Evolutionary conservation across 2,797 vertebrate species (phyloP), one percentile per base, ranked within the genome.

Genomic region (Pelobates cultripes): DNA sequence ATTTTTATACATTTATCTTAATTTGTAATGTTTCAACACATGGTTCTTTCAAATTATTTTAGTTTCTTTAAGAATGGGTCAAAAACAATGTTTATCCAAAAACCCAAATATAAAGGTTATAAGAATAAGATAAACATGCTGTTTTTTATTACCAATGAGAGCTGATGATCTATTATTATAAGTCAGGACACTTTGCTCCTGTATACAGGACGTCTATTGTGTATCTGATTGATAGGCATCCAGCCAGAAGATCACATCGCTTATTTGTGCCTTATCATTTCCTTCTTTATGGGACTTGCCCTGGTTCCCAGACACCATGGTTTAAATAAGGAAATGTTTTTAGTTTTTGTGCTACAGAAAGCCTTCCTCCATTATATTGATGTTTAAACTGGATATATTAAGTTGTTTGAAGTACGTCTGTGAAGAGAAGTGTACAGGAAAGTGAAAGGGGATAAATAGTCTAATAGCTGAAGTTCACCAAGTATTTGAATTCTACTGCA

Each of bases 281-380:
- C 80, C 74, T 82, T 67, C 60, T 57, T 72, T 82, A 69, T n/a
- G 28, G 68, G 68, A 15, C 41, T 66, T 51, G 73, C 15, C 15
- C 44, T 42, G 60, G 69, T 77, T 77, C 60, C 42, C 74, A 82
- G 69, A 77, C 68, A 77, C 45, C 28, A 15, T 67, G 63, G 57
- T 43, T 77, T 82, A 82, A 68, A 72, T 77, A 72, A 40, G 80
- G 80, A 82, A 82, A 82, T 82, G 80, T 82, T 82, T 82, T 82
- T 4, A 67, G 15, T 28, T 40, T 64, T 76, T 64, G 8, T 77
- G 47, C 57, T 45, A 40, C 28, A 60, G 74, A 57, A 81, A 41
- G 69, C 64, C 69, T 73, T 57, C 45, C 69, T 51, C 47, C 10
- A 6, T 3, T 6, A 3, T 51, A 28, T 28, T 28, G 28, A 28